phyloP scores from a whole-genome alignment of 64 coral and sea anemone genomes.

The Pocillopora verrucosa region DNA sequence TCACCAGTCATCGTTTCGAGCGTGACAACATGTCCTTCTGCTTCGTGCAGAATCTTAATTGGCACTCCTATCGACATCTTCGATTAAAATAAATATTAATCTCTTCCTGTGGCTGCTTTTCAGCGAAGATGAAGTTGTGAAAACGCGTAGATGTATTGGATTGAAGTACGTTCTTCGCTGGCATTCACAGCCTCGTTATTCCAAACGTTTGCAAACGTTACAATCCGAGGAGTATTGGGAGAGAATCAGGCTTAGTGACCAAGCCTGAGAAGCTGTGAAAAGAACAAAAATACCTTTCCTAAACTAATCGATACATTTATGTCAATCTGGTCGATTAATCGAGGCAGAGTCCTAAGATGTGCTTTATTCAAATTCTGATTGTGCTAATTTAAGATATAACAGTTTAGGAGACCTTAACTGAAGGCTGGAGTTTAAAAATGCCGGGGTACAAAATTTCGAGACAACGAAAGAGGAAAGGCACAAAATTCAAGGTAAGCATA shows the following conservation, averaged over 20 bases:
- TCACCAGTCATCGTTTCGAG: conserved; percentile 96
- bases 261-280: neutral
- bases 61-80: conserved; percentile 99
- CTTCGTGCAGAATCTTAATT: conserved; percentile 98
- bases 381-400: neutral
- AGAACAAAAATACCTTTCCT: neutral
- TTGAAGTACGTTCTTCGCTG: neutral
- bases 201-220: conserved; percentile 24
- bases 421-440: neutral
- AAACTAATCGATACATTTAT: neutral
- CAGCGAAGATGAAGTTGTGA: neutral
- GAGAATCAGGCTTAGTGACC: neutral
- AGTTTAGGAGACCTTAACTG: no score
- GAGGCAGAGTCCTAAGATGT: neutral
- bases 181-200: neutral
- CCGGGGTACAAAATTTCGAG: neutral
- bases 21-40: conserved; percentile 97
- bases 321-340: neutral
- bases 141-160: conserved; percentile 44
- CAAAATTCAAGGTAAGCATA: conserved; percentile 11
- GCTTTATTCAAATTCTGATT: neutral
- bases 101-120: neutral
- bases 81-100: conserved; percentile 34
- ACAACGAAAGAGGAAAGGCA: conserved; percentile 35
- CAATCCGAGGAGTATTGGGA: neutral